These are phyloP conservation scores for Canis aureus DNA, from an alignment of 2,113 vertebrate genomes.

Conservation along the genomic window DNA sequence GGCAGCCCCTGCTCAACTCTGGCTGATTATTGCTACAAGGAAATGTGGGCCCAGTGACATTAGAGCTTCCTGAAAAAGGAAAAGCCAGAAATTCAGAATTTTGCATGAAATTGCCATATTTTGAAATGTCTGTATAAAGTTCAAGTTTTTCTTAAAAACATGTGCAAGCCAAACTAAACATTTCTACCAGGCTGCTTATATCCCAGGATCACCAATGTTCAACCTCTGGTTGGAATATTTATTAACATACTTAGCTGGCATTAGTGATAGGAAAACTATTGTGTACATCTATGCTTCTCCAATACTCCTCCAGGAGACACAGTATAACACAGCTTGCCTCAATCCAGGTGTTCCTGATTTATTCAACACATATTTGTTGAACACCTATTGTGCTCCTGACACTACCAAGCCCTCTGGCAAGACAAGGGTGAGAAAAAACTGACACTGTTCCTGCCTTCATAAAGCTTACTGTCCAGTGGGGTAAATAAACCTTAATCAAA, in stretches of 20 bases:
- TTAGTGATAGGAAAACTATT: background rate
- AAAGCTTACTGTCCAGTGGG: background rate
- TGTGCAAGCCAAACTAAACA: background rate
- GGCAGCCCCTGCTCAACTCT: background rate
- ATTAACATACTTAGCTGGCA: background rate
- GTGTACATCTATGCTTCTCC: background rate
- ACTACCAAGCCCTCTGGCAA: background rate
- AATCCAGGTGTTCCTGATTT: background rate
- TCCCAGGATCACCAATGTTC: background rate
- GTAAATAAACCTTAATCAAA: conserved; percentile 42
- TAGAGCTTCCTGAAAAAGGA: background rate
- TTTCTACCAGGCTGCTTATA: background rate
- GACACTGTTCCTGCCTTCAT: background rate
- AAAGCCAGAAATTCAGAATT: conserved; percentile 60
- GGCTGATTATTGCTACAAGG: background rate
- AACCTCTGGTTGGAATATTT: conserved; percentile 45
- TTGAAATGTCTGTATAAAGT: conserved; percentile 22
- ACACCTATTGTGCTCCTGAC: background rate
- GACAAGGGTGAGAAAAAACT: conserved; percentile 3
- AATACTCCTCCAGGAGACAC: background rate
- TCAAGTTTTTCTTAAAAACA: background rate
- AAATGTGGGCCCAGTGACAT: background rate
- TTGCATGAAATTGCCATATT: conserved; percentile 37
- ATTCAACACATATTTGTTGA: background rate
- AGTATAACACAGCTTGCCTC: background rate